phyloP scores from a whole-genome alignment of 2,113 vertebrate genomes.

The Eonycteris spelaea region DNA sequence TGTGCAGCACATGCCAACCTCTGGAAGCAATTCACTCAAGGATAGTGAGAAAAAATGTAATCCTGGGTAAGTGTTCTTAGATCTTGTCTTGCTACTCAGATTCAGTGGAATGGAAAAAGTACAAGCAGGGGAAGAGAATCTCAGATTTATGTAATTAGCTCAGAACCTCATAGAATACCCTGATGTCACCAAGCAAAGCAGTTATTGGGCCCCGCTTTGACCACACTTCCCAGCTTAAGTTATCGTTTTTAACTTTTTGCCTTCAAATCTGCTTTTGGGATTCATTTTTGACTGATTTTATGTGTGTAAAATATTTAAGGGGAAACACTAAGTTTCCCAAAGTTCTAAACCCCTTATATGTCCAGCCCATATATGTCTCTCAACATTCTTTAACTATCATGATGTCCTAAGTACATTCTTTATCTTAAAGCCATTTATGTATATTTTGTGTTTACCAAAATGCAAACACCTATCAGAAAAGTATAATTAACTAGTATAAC shows the following conservation, averaged over 20 bases:
- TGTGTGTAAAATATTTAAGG: neutral
- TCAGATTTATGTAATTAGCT: neutral
- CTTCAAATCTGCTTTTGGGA: neutral
- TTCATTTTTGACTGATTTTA: slow-evolving; percentile 10
- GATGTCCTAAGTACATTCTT: neutral
- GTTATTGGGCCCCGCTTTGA: neutral
- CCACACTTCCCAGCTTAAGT: neutral
- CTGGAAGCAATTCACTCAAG: neutral
- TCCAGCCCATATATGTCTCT: neutral
- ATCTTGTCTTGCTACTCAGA: neutral
- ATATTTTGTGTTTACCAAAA: neutral
- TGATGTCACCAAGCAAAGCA: neutral
- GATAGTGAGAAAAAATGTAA: neutral
- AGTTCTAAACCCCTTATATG: neutral
- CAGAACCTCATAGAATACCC: neutral
- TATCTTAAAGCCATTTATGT: neutral
- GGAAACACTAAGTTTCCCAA: neutral
- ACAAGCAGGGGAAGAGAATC: neutral
- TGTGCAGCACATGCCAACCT: neutral
- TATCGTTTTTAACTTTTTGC: neutral
- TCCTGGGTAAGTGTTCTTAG: neutral
- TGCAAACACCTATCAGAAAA: neutral
- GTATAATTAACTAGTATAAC: neutral
- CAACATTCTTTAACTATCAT: neutral
- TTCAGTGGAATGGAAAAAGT: neutral